phyloP scores from a whole-genome alignment of 2,888 invertebrate species.

The Apocheima hispidaria region DNA sequence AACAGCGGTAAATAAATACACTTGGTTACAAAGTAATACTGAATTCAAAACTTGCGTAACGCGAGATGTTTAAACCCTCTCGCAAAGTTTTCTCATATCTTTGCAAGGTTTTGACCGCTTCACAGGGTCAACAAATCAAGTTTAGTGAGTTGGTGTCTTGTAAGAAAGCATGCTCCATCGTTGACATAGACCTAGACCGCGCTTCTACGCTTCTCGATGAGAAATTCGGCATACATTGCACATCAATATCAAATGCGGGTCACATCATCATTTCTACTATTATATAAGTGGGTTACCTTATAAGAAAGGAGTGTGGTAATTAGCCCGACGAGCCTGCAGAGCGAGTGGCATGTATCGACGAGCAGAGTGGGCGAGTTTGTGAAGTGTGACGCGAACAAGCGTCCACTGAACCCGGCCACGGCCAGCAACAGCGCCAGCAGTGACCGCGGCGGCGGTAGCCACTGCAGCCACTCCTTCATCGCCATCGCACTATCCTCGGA shows the following conservation, averaged over 20 bases:
- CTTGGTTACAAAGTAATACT: neutral
- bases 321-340: constrained; percentile 96
- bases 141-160: no score
- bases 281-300: constrained; percentile 59
- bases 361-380: constrained; percentile 96
- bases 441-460: constrained; percentile 91
- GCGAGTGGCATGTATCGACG: constrained; percentile 97
- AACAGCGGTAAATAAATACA: neutral
- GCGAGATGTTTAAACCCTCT: neutral
- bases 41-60: neutral
- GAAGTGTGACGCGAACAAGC: constrained; percentile 94
- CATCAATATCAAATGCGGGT: no score
- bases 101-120: neutral
- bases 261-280: no score
- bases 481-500: constrained; percentile 83
- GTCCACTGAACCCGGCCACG: constrained; percentile 91
- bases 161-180: no score
- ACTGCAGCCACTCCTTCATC: constrained; percentile 91
- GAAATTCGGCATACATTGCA: no score
- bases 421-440: constrained; percentile 91
- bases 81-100: no score
- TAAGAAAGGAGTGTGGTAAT: constrained; percentile 77
- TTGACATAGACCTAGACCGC: no score
- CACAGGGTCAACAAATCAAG: no score
- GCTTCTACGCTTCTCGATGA: no score